Evolutionary conservation across 2,888 invertebrate genomes (phyloP).

Genomic region (Miltochrista miniata): DNA sequence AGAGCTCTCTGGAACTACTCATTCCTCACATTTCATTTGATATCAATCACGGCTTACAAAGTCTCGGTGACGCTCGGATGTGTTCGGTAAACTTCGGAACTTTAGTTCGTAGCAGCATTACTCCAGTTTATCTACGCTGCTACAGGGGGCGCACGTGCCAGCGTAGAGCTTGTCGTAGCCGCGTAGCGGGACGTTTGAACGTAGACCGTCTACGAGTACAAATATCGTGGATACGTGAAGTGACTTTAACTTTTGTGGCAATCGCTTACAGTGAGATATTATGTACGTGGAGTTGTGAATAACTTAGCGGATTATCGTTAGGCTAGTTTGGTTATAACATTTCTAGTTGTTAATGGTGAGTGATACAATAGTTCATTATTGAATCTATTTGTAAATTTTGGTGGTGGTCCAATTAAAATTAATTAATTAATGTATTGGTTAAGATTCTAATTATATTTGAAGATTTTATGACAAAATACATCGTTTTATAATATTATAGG

Average conservation of each 20-base stretch:
- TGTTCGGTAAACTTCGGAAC: slow-evolving; percentile 62
- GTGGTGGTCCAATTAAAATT: neutral
- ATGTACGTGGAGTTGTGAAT: slow-evolving; percentile 57
- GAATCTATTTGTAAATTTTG: no score
- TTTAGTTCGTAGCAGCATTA: slow-evolving; percentile 58
- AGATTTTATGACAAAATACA: no score
- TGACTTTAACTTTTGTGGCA: slow-evolving; percentile 51
- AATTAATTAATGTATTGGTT: neutral
- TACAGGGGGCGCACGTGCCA: slow-evolving; percentile 66
- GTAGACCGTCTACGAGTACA: slow-evolving; percentile 50
- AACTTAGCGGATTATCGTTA: slow-evolving; percentile 49
- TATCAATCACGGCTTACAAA: slow-evolving; percentile 80
- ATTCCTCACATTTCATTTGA: slow-evolving; percentile 82
- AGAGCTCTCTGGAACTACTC: slow-evolving; percentile 74
- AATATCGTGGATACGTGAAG: slow-evolving; percentile 47
- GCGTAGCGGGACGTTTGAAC: slow-evolving; percentile 45
- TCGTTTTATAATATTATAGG: no score
- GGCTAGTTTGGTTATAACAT: slow-evolving; percentile 38
- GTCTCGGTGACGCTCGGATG: slow-evolving; percentile 63
- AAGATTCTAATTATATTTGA: no score
- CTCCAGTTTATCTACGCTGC: slow-evolving; percentile 68
- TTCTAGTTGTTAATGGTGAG: slow-evolving; percentile 67
- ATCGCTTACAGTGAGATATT: slow-evolving; percentile 40
- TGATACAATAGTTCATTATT: slow-evolving; percentile 12
- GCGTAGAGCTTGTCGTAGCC: slow-evolving; percentile 56